phyloP scores from a whole-genome alignment of 2,888 invertebrate genomes.

The Gymnoscelis rufifasciata region DNA sequence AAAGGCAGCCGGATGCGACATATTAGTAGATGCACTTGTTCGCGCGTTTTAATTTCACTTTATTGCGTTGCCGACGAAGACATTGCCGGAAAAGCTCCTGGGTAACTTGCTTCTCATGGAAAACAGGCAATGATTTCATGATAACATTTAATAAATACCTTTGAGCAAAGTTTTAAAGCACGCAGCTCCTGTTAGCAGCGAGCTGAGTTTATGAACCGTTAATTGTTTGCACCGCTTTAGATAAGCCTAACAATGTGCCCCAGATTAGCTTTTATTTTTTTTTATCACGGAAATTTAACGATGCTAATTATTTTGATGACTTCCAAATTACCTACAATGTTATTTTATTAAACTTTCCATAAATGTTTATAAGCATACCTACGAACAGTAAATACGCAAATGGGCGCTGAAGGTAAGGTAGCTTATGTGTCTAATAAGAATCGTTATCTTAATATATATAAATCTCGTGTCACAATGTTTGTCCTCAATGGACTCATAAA shows the following conservation, averaged over 20 bases:
- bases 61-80: constrained; percentile 48
- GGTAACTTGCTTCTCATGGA: constrained; percentile 31
- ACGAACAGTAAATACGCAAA: no score
- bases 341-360: no score
- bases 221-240: constrained; percentile 65
- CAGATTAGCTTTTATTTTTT: not conserved
- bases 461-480: no score
- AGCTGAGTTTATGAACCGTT: constrained; percentile 62
- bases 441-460: no score
- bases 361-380: no score
- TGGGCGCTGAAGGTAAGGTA: no score
- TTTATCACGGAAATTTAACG: not conserved
- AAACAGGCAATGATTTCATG: constrained; percentile 25
- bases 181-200: constrained; percentile 47
- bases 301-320: no score
- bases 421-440: no score
- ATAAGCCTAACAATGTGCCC: constrained; percentile 58
- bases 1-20: constrained; percentile 62
- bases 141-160: constrained; percentile 29
- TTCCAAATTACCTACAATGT: no score
- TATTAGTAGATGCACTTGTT: constrained; percentile 55
- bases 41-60: constrained; percentile 57
- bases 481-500: no score
- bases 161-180: constrained; percentile 44
- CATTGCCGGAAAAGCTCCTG: constrained; percentile 38